Conservation (phyloP, 1,140 invertebrate species). For the Trichoplusia ni region DNA sequence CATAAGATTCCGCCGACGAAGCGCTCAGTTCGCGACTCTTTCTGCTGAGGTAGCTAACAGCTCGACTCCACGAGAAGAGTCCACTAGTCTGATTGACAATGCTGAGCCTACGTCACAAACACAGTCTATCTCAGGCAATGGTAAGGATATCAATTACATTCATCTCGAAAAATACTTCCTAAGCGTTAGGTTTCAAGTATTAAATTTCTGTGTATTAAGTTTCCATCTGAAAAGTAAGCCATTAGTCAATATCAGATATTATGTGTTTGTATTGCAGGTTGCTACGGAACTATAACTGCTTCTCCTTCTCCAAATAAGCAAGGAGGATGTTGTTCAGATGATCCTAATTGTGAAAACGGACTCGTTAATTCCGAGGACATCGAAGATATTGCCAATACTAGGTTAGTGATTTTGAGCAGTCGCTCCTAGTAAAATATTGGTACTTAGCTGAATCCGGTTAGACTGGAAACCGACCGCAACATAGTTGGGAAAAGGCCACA, state of each 20-base stretch:
- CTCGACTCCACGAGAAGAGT: constrained; percentile 54
- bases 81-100: constrained; percentile 72
- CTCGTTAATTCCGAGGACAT: constrained; percentile 82
- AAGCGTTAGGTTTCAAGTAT: too few relatives aligned
- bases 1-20: constrained; percentile 69
- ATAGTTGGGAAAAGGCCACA: too few relatives aligned
- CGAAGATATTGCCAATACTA: constrained; percentile 84
- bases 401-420: constrained; percentile 49
- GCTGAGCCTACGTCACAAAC: constrained; percentile 55
- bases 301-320: constrained; percentile 59
- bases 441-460: too few relatives aligned
- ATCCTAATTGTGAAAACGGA: constrained; percentile 65
- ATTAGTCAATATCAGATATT: not conserved
- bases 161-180: too few relatives aligned
- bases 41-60: constrained; percentile 49
- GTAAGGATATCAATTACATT: too few relatives aligned
- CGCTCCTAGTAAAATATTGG: too few relatives aligned
- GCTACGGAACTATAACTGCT: constrained; percentile 73
- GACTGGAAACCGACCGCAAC: too few relatives aligned
- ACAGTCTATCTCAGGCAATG: constrained; percentile 56
- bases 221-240: not conserved
- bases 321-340: constrained; percentile 66
- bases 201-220: too few relatives aligned
- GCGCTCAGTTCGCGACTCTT: constrained; percentile 55
- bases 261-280: constrained; percentile 9